Conservation (phyloP, 2,888 invertebrate species). For the Amphipyra berbera region DNA sequence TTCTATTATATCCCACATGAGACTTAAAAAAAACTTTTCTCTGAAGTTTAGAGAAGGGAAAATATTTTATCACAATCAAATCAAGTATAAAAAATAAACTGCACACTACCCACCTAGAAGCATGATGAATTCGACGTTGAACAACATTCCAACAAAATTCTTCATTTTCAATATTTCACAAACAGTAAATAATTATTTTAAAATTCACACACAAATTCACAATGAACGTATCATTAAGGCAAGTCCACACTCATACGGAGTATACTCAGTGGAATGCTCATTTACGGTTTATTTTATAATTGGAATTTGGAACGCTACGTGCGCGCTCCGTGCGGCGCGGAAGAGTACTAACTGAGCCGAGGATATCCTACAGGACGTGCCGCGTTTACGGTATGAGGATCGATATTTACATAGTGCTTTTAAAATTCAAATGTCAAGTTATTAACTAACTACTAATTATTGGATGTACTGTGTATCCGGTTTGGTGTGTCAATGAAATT, state of each 20-base stretch:
- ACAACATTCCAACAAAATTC: slow-evolving; percentile 42
- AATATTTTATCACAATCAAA: neutral
- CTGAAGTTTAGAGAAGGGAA: too few relatives aligned
- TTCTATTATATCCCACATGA: too few relatives aligned
- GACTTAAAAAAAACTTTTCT: too few relatives aligned
- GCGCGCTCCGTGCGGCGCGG: slow-evolving; percentile 82
- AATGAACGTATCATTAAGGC: slow-evolving; percentile 55
- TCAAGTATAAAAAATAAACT: slow-evolving; percentile 10
- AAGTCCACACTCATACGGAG: slow-evolving; percentile 63
- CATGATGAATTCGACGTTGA: slow-evolving; percentile 33
- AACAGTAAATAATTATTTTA: slow-evolving; percentile 19
- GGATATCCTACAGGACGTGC: slow-evolving; percentile 87
- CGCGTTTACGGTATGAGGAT: slow-evolving; percentile 82
- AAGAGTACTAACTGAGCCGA: slow-evolving; percentile 82
- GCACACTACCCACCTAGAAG: slow-evolving; percentile 40
- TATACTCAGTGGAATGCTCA: slow-evolving; percentile 62
- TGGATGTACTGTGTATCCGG: slow-evolving; percentile 49
- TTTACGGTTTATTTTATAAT: slow-evolving; percentile 74
- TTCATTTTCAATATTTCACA: slow-evolving; percentile 39
- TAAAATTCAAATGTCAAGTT: slow-evolving; percentile 80
- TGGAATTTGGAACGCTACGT: slow-evolving; percentile 77
- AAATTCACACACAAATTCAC: slow-evolving; percentile 35
- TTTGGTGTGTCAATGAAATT: slow-evolving; percentile 13
- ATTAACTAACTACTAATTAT: slow-evolving; percentile 66
- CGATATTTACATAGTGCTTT: slow-evolving; percentile 88